Evolutionary conservation across 37 sponge, comb jelly and placozoan species (phyloP).

Genomic region (Beroe forskalii): DNA sequence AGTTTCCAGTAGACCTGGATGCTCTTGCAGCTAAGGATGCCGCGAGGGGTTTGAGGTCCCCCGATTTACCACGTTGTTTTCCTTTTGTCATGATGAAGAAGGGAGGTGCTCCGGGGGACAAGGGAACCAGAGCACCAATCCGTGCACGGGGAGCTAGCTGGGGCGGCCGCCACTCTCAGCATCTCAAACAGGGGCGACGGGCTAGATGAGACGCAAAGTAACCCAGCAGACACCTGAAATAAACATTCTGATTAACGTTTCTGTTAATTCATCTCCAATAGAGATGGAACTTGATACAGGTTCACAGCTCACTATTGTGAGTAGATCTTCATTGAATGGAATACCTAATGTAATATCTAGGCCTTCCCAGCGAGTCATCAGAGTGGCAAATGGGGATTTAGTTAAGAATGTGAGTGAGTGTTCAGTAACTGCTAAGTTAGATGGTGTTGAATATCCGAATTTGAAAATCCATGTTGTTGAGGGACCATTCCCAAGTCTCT

Average conservation of each 20-base stretch:
- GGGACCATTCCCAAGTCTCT: background rate
- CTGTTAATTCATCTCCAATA: background rate
- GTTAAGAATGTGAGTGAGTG: background rate
- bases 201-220: too few species aligned
- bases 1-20: too few species aligned
- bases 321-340: background rate
- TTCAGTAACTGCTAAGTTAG: background rate
- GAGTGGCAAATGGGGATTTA: background rate
- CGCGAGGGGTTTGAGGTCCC: too few species aligned
- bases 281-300: background rate
- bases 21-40: too few species aligned
- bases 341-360: background rate
- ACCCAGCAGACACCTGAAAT: too few species aligned
- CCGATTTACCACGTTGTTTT: too few species aligned
- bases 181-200: too few species aligned
- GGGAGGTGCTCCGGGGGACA: too few species aligned
- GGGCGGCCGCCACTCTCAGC: too few species aligned
- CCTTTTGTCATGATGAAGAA: too few species aligned
- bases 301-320: background rate
- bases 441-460: background rate
- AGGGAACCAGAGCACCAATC: too few species aligned
- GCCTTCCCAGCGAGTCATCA: background rate
- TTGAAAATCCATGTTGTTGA: background rate
- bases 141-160: too few species aligned
- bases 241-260: background rate